These are phyloP conservation scores for Drosophila nr. fundita DNA, from an alignment of 2,888 invertebrate genomes.

Conservation along the genomic window DNA sequence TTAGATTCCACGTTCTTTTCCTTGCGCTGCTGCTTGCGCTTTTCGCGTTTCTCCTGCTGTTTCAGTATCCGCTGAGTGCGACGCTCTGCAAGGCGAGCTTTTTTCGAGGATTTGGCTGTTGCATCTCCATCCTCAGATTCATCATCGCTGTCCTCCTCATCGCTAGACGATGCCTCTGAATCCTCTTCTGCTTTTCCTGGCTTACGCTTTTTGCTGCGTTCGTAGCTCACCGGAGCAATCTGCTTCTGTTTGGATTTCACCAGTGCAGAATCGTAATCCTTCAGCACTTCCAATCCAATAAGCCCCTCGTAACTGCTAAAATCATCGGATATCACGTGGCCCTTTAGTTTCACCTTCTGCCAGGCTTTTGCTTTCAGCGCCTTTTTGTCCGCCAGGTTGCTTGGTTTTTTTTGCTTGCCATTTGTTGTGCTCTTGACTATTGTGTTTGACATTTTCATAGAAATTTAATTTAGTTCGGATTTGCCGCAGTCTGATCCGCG, in stretches of 20 bases:
- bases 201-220: constrained; percentile 63
- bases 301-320: constrained; percentile 88
- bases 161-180: constrained; percentile 28
- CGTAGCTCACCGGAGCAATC: constrained; percentile 4
- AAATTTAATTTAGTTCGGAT: constrained; percentile 2
- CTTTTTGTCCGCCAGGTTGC: background rate
- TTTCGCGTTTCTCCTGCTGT: constrained; percentile 65
- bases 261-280: constrained; percentile 87
- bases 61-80: constrained; percentile 59
- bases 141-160: constrained; percentile 40
- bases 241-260: constrained; percentile 85
- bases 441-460: constrained; percentile 31
- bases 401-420: constrained; percentile 20
- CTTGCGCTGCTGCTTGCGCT: constrained; percentile 52
- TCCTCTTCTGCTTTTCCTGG: constrained; percentile 8
- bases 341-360: constrained; percentile 89
- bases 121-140: constrained; percentile 34
- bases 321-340: constrained; percentile 85
- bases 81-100: constrained; percentile 69
- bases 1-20: constrained; percentile 26
- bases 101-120: constrained; percentile 52
- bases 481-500: constrained; percentile 28
- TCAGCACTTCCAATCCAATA: constrained; percentile 92
- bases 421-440: constrained; percentile 26
- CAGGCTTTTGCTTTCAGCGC: constrained; percentile 83